Evolutionary conservation across 2,888 invertebrate species (phyloP).

Genomic region (Apantesis nais): DNA sequence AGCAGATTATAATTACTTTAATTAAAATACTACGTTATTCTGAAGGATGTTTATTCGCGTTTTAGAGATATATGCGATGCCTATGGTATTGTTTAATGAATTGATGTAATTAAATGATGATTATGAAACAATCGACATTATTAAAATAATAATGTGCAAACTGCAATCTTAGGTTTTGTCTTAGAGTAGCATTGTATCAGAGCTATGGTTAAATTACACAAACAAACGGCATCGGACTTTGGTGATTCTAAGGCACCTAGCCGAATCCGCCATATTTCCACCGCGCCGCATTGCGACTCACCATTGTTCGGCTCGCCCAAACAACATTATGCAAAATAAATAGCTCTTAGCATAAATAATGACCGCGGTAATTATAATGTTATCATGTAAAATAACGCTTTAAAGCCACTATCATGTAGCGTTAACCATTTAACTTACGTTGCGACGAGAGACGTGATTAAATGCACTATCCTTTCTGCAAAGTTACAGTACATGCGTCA

Average conservation of each 20-base stretch:
- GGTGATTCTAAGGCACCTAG: constrained; percentile 64
- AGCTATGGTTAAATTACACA: constrained; percentile 39
- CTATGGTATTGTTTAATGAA: neutral
- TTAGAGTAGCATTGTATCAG: constrained; percentile 9
- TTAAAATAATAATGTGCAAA: neutral
- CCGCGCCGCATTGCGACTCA: constrained; percentile 62
- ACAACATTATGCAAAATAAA: constrained; percentile 78
- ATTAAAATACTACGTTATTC: no score
- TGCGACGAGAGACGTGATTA: constrained; percentile 33
- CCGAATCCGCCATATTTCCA: constrained; percentile 61
- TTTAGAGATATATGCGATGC: neutral
- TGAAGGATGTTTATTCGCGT: no score
- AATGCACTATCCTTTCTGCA: constrained; percentile 37
- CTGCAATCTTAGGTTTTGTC: neutral
- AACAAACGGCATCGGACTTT: constrained; percentile 70
- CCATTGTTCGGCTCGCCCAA: constrained; percentile 68
- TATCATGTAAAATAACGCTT: constrained; percentile 57
- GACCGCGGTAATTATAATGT: constrained; percentile 65
- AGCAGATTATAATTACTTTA: neutral
- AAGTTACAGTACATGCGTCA: constrained; percentile 52
- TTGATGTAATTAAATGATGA: neutral
- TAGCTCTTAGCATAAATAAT: constrained; percentile 70
- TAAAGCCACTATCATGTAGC: constrained; percentile 44
- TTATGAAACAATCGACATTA: neutral
- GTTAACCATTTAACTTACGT: constrained; percentile 42